Percentiles rank a stretch among this genome's conserved stretches.
phyloP scores from a whole-genome alignment of 2,113 vertebrate species.

The Microcebus tavaratra region DNA sequence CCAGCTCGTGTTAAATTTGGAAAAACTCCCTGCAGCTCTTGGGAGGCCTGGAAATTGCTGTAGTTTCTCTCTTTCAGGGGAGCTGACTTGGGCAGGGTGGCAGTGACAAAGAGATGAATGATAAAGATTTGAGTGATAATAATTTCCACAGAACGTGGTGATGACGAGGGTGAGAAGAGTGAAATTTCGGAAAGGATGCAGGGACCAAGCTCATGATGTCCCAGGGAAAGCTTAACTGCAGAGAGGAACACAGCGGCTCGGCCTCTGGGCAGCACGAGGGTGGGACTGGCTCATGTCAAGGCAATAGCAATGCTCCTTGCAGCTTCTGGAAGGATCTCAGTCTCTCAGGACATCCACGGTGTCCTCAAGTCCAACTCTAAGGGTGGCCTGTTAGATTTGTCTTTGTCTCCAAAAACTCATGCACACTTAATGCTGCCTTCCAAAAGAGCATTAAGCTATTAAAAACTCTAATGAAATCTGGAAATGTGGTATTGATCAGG shows the following conservation, averaged over 20 bases:
- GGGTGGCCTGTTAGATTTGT: conserved; percentile 1
- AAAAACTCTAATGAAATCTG: conserved; percentile 54
- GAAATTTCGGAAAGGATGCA: not conserved
- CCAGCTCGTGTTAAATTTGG: not conserved
- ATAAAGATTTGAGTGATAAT: not conserved
- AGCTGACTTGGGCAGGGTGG: not conserved
- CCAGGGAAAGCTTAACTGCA: not conserved
- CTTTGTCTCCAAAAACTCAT: conserved; percentile 27
- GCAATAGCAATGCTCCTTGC: accelerated
- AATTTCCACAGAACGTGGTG: not conserved
- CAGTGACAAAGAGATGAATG: not conserved
- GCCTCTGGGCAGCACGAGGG: accelerated
- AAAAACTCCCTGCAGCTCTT: not conserved
- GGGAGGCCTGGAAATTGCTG: accelerated
- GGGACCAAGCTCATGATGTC: not conserved
- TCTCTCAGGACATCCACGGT: not conserved
- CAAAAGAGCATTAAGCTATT: conserved; percentile 33
- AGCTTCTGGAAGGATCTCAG: not conserved
- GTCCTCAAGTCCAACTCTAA: conserved; percentile 40
- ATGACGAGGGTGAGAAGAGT: not conserved
- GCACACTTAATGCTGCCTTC: not conserved
- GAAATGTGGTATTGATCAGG: conserved; percentile 71
- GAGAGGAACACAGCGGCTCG: no score
- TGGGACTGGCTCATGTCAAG: not conserved
- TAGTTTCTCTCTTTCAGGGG: accelerated